Conservation (phyloP, 2,797 vertebrate genomes). For the Liparis tanakae region DNA sequence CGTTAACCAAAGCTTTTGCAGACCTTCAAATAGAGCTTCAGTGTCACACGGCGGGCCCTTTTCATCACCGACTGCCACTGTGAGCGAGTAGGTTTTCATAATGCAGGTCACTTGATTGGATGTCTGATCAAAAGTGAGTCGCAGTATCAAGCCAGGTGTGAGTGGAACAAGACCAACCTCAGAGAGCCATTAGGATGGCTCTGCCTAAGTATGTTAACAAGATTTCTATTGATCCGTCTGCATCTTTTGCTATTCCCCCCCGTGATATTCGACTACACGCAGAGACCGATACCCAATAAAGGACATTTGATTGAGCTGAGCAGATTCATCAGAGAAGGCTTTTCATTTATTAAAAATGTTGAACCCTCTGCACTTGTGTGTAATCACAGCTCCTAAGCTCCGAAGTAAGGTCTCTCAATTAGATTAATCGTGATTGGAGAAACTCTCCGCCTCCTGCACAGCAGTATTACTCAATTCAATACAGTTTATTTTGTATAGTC, state of each 20-base stretch:
- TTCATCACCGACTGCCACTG: slow-evolving; percentile 4
- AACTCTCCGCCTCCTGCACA: neutral
- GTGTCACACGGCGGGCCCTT: slow-evolving; percentile 1
- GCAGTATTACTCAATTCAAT: neutral
- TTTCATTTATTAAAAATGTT: neutral
- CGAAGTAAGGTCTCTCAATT: slow-evolving; percentile 9
- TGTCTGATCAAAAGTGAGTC: slow-evolving; percentile 48
- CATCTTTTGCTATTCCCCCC: slow-evolving; percentile 42
- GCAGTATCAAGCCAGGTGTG: slow-evolving; percentile 42
- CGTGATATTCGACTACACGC: slow-evolving; percentile 39
- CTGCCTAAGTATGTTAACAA: slow-evolving; percentile 57
- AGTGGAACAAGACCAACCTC: slow-evolving; percentile 50
- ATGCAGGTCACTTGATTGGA: slow-evolving; percentile 21
- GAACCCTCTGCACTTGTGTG: slow-evolving; percentile 5
- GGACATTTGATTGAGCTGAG: slow-evolving; percentile 32
- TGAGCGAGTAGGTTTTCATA: slow-evolving; percentile 17
- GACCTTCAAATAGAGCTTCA: slow-evolving; percentile 5
- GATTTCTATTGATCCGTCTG: slow-evolving; percentile 62
- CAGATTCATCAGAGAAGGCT: slow-evolving; percentile 4
- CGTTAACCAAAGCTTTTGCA: slow-evolving; percentile 8
- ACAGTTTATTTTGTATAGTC: too few relatives aligned
- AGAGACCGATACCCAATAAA: slow-evolving; percentile 32
- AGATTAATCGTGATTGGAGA: slow-evolving; percentile 27
- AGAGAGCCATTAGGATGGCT: slow-evolving; percentile 50
- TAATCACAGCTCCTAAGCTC: slow-evolving; percentile 7